Conservation (phyloP, 2,797 vertebrate genomes). For the Micromesistius poutassou region DNA sequence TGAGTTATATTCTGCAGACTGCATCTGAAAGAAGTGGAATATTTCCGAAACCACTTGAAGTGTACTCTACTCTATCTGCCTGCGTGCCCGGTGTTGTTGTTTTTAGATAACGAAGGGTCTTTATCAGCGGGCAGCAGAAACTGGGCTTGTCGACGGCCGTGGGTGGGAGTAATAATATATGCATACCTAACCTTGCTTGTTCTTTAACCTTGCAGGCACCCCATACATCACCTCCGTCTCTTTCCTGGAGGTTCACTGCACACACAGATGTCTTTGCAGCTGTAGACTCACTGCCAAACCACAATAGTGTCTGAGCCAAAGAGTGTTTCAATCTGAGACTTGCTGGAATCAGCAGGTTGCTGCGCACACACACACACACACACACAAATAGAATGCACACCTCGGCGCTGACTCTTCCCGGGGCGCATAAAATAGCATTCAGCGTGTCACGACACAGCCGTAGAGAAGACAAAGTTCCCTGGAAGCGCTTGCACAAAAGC, state of each 20-base stretch:
- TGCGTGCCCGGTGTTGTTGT: not conserved
- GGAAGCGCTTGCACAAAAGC: slow-evolving; percentile 44
- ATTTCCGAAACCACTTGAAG: not conserved
- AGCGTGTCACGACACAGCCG: slow-evolving; percentile 51
- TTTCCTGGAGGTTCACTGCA: not conserved
- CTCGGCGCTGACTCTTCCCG: slow-evolving; percentile 28
- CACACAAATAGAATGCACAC: slow-evolving; percentile 20
- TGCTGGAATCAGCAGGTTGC: slow-evolving; percentile 11
- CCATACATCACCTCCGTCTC: not conserved
- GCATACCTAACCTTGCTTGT: not conserved
- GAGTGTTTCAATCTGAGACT: slow-evolving; percentile 2
- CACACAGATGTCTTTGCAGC: not conserved
- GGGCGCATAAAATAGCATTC: slow-evolving; percentile 39
- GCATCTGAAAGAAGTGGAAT: not conserved
- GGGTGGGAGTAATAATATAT: not conserved
- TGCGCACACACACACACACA: slow-evolving; percentile 21
- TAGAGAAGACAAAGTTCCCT: slow-evolving; percentile 37
- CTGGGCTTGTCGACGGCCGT: not conserved
- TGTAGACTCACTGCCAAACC: not conserved
- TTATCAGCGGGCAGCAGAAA: not conserved
- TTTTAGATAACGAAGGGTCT: not conserved
- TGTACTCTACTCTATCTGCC: not conserved
- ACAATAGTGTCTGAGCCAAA: slow-evolving; percentile 34
- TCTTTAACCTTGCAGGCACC: not conserved
- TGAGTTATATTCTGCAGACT: not conserved